Percentiles rank a stretch among this genome's conserved stretches.
phyloP scores from a whole-genome alignment of 2,888 invertebrate genomes.

The Odontomyia ornata region DNA sequence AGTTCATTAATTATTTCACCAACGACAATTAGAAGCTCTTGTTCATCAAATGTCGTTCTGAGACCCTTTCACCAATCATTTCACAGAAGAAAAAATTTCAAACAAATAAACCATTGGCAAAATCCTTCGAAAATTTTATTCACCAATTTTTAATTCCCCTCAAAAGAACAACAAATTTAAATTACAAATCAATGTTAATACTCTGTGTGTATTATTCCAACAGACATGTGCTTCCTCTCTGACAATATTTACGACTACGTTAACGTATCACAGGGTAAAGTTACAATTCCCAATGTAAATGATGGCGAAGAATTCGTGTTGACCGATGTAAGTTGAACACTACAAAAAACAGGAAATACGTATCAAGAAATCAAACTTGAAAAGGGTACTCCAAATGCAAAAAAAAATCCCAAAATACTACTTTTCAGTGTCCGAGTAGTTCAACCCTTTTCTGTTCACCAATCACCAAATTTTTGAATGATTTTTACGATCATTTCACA shows the following conservation, averaged over 20 bases:
- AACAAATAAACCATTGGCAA: too few species aligned
- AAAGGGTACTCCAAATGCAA: neutral
- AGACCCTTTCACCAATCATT: too few species aligned
- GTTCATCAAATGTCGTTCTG: too few species aligned
- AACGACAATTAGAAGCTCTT: too few species aligned
- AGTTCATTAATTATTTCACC: too few species aligned
- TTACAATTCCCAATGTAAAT: constrained; percentile 92
- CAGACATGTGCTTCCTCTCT: constrained; percentile 81
- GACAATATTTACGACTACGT: constrained; percentile 92
- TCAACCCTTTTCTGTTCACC: neutral
- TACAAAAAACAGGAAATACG: too few species aligned
- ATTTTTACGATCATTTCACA: neutral
- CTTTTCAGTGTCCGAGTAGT: neutral
- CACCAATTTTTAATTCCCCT: too few species aligned
- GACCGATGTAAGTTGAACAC: constrained; percentile 84
- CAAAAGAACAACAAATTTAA: too few species aligned
- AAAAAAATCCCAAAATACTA: neutral
- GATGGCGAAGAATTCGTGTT: constrained; percentile 91
- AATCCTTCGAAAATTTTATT: too few species aligned
- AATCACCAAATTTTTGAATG: neutral
- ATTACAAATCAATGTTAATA: too few species aligned
- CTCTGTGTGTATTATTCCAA: constrained; percentile 13
- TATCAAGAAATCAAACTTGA: neutral
- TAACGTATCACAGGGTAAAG: constrained; percentile 97
- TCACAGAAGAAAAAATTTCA: too few species aligned